Conservation (phyloP, 2,888 invertebrate species). For the Silvanus unidentatus region DNA sequence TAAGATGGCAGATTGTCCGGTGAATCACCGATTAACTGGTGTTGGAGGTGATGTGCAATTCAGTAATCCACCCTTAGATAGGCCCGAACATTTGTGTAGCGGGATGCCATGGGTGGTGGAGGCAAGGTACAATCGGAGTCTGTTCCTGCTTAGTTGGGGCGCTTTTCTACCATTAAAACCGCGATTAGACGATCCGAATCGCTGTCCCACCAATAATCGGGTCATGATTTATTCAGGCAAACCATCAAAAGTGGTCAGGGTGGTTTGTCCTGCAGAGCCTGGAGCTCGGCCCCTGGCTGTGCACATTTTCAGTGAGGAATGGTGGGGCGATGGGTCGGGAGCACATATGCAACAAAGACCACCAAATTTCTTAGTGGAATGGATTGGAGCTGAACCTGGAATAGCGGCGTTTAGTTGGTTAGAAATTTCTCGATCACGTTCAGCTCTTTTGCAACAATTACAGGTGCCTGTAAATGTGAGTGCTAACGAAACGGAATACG, state of each 20-base stretch:
- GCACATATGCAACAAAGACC: conserved; percentile 45
- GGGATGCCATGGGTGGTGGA: conserved; percentile 74
- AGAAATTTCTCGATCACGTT: conserved; percentile 63
- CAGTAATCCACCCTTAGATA: conserved; percentile 55
- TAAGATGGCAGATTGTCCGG: conserved; percentile 58
- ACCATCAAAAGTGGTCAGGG: conserved; percentile 57
- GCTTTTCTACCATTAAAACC: conserved; percentile 63
- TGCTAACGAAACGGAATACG: conserved; percentile 51
- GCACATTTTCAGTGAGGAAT: conserved; percentile 76
- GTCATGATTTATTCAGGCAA: conserved; percentile 75
- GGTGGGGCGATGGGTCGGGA: conserved; percentile 52
- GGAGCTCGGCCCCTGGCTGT: conserved; percentile 62
- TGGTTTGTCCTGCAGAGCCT: conserved; percentile 68
- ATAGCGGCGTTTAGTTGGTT: conserved; percentile 74
- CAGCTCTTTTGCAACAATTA: conserved; percentile 56
- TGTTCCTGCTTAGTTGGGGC: conserved; percentile 80
- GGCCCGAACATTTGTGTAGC: conserved; percentile 62
- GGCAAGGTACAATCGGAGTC: conserved; percentile 71
- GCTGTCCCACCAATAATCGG: conserved; percentile 73
- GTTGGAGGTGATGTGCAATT: conserved; percentile 63
- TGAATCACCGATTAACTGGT: conserved; percentile 58
- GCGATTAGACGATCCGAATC: conserved; percentile 55
- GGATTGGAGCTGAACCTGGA: conserved; percentile 67
- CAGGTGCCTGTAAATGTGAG: conserved; percentile 49
- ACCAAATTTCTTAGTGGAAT: conserved; percentile 60